These are phyloP conservation scores for Drosophila anomelani DNA, from an alignment of 2,888 invertebrate species.

Conservation along the genomic window DNA sequence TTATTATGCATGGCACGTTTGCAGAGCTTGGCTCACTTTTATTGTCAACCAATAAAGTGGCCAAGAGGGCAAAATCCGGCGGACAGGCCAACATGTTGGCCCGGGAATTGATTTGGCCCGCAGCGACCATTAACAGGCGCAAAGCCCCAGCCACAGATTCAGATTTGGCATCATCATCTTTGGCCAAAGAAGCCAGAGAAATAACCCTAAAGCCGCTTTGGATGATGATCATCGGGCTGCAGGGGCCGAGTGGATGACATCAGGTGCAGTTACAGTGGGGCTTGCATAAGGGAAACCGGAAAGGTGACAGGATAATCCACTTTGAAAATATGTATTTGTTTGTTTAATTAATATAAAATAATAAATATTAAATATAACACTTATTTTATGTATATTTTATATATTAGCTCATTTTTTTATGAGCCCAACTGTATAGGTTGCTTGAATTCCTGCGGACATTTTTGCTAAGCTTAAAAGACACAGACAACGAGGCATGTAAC, in stretches of 20 bases:
- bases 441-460: slow-evolving; percentile 65
- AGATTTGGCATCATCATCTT: slow-evolving; percentile 18
- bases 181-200: slow-evolving; percentile 4
- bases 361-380: too few species aligned
- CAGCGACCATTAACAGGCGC: slow-evolving; percentile 73
- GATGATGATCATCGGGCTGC: slow-evolving; percentile 24
- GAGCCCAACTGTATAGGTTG: slow-evolving; percentile 48
- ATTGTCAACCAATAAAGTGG: slow-evolving; percentile 78
- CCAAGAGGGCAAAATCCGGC: slow-evolving; percentile 47
- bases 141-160: slow-evolving; percentile 39
- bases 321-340: not conserved
- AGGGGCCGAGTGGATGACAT: slow-evolving; percentile 38
- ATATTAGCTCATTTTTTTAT: not conserved
- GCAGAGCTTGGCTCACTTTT: slow-evolving; percentile 67
- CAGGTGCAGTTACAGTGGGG: slow-evolving; percentile 45
- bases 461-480: slow-evolving; percentile 63
- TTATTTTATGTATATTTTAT: too few species aligned
- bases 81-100: slow-evolving; percentile 62
- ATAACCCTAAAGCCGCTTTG: slow-evolving; percentile 41
- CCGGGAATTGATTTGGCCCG: slow-evolving; percentile 77
- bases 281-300: not conserved
- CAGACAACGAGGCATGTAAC: slow-evolving; percentile 70
- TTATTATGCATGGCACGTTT: slow-evolving; percentile 64
- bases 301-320: not conserved
- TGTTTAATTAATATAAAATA: too few species aligned